Percentiles rank a stretch among this genome's conserved stretches.
These are phyloP conservation scores for Anguilla japonica DNA, from an alignment of 2,113 vertebrate genomes.

Conservation along the genomic window DNA sequence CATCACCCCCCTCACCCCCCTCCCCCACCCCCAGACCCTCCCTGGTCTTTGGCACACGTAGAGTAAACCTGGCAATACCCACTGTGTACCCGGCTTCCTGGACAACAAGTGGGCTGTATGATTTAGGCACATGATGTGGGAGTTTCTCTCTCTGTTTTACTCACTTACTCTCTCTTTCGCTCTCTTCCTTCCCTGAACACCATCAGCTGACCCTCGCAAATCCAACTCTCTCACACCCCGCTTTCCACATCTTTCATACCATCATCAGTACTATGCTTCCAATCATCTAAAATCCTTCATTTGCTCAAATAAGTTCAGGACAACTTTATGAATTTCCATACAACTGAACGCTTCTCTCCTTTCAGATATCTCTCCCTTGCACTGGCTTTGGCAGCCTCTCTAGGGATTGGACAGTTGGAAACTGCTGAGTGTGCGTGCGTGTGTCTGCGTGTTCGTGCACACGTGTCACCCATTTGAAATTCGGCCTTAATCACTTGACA, in stretches of 20 bases:
- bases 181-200: not conserved
- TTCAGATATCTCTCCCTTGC: not conserved
- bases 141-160: too few species aligned
- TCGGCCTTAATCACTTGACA: not conserved
- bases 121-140: not conserved
- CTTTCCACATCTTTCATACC: not conserved
- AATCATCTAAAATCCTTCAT: not conserved
- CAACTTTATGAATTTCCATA: not conserved
- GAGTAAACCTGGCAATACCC: not conserved
- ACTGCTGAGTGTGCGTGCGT: not conserved
- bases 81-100: not conserved
- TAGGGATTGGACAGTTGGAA: not conserved
- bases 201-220: not conserved
- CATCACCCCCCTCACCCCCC: not conserved
- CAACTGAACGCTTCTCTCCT: not conserved
- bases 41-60: slow-evolving; percentile 25
- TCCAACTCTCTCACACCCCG: not conserved
- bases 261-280: not conserved
- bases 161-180: not conserved
- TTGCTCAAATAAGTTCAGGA: not conserved
- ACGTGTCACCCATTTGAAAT: not conserved
- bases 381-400: not conserved
- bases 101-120: not conserved
- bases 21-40: not conserved
- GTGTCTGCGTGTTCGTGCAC: not conserved